Base-by-base conservation (phyloP, 2,888 invertebrate species). In the Malthinus flaveolus region DNA sequence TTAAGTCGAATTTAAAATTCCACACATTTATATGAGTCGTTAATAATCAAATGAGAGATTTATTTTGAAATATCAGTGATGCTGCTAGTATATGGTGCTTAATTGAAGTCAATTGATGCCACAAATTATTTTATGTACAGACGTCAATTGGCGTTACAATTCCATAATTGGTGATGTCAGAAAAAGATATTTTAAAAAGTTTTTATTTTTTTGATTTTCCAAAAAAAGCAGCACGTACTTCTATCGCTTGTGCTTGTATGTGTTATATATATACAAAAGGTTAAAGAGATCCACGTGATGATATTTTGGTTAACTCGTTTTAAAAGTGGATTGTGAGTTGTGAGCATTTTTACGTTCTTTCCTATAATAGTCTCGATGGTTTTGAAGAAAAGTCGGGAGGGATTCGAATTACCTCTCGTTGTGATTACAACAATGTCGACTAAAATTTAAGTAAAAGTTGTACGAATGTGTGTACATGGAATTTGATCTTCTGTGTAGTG, bases 401-500 rank as follows among this genome's bases (percentile, higher is more conserved):
- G 23, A 23, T 23, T 23, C 5, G 23, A 23, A 5, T 23, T 23
- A 23, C 23, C 23, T 23, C 5, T 23, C 3, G 36, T 10, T 11
- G 36, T 23, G 36, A 2, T 11, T 32, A 9, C 34, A 46, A 39
- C 51, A 52, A 34, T 47, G 35, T 46, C 46, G 47, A 50, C 55
- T 44, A 61, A 33, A 56, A 53, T 61, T 13, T 49, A 63, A 63
- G 60, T 59, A 58, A 56, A 64, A 55, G 51, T 56, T 50, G 53
- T 58, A 62, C 55, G 59, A 64, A 67, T 66, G 64, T 71, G 66
- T 69, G 64, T 66, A 67, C 67, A 65, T 66, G 67, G 65, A 69
- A 68, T 65, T 68, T 63, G 70, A 73, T 75, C 74, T 75, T 75
- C 75, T 72, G 73, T 75, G 73, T 72, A 71, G 67, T 72, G 73